A percentile compares a stretch with the other conserved stretches of the same genome.
These are phyloP conservation scores for Silurus meridionalis DNA, from an alignment of 2,113 vertebrate genomes.

Conservation along the genomic window DNA sequence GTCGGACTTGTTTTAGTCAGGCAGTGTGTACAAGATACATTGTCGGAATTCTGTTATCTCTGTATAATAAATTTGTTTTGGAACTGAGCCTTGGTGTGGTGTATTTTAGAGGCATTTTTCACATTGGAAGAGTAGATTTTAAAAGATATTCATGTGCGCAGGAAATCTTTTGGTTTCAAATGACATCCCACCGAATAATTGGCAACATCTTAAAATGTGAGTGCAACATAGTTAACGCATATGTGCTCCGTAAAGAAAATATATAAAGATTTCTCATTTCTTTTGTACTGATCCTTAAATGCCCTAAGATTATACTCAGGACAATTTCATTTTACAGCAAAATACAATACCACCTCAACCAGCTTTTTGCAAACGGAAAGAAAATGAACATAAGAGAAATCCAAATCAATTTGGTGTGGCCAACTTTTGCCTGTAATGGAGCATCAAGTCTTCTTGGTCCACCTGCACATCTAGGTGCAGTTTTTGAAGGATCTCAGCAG, in stretches of 20 bases:
- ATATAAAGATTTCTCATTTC: not conserved
- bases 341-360: not conserved
- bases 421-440: too few species aligned
- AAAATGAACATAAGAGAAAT: too few species aligned
- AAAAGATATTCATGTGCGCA: not conserved
- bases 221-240: not conserved
- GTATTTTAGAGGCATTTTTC: constrained; percentile 7
- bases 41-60: constrained; percentile 15
- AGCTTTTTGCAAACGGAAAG: not conserved
- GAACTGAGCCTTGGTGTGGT: not conserved
- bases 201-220: not conserved
- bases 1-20: constrained; percentile 34
- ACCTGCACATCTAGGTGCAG: too few species aligned
- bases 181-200: not conserved
- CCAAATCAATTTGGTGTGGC: too few species aligned
- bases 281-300: not conserved
- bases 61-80: constrained; percentile 11
- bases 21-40: not conserved
- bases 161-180: not conserved
- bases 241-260: not conserved
- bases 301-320: too few species aligned
- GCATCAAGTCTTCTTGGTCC: too few species aligned
- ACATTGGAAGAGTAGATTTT: not conserved
- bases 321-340: too few species aligned
- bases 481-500: too few species aligned